These are phyloP conservation scores for Sminthurinus aureus DNA, from an alignment of 2,888 invertebrate genomes.

Conservation along the genomic window DNA sequence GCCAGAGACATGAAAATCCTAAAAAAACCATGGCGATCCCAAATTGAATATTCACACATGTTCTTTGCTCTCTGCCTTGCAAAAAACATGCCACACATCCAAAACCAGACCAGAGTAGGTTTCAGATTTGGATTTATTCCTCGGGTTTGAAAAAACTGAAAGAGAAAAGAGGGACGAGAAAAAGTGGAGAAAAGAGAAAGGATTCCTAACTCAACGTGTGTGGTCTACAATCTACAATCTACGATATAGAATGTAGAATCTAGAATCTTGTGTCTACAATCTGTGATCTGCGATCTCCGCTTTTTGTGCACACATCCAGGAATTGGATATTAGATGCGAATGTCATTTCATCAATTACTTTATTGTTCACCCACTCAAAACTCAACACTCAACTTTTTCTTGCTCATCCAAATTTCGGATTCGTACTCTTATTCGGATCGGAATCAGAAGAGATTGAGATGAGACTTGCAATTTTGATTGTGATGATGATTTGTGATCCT, in stretches of 20 bases:
- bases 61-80: background rate
- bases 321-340: background rate
- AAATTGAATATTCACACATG: constrained; percentile 32
- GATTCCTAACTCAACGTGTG: background rate
- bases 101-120: too few species aligned
- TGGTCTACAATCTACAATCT: background rate
- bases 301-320: too few species aligned
- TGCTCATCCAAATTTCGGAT: too few species aligned
- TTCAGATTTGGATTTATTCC: too few species aligned
- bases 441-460: too few species aligned
- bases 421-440: too few species aligned
- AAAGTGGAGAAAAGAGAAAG: background rate
- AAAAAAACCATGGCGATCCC: background rate
- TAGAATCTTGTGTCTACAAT: background rate
- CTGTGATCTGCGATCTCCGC: background rate
- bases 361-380: background rate
- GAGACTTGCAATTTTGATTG: too few species aligned
- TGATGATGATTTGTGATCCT: too few species aligned
- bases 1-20: background rate
- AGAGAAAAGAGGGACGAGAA: background rate
- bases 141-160: background rate
- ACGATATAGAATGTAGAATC: background rate
- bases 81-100: too few species aligned
- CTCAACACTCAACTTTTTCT: background rate
- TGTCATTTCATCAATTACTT: constrained; percentile 15